Conservation (phyloP, 1,140 invertebrate species). For the Hesperophylax magnus region DNA sequence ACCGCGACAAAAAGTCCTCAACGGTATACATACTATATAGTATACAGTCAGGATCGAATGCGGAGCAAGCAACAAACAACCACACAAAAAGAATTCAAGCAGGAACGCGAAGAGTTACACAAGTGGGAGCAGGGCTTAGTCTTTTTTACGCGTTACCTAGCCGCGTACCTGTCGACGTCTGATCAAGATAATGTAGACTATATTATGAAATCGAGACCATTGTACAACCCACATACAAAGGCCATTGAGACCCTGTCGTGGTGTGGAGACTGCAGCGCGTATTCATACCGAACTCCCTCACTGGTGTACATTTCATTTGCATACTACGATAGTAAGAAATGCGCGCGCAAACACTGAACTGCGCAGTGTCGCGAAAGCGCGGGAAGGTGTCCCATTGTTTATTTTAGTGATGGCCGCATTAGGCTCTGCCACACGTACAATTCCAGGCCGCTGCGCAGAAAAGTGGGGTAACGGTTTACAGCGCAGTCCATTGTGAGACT, state of each 20-base stretch:
- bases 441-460: too few relatives aligned
- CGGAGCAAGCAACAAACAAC: background rate
- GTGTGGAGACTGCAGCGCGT: constrained; percentile 14
- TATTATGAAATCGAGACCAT: constrained; percentile 2
- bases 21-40: background rate
- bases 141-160: background rate
- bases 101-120: background rate
- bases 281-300: constrained; percentile 22
- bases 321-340: constrained; percentile 54
- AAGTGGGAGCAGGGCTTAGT: background rate
- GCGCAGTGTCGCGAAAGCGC: constrained; percentile 8
- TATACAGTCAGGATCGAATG: background rate
- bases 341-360: constrained; percentile 29
- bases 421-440: too few relatives aligned
- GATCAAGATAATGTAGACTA: background rate
- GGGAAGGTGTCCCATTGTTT: background rate
- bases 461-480: too few relatives aligned
- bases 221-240: constrained; percentile 7
- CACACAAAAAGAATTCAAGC: background rate
- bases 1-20: constrained; percentile 13
- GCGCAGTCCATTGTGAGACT: too few relatives aligned
- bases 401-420: too few relatives aligned
- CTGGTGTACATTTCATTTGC: constrained; percentile 50
- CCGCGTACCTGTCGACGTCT: constrained; percentile 1
- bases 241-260: constrained; percentile 21